Conservation (phyloP, 2,888 invertebrate genomes). For the Drosophila birchii region DNA sequence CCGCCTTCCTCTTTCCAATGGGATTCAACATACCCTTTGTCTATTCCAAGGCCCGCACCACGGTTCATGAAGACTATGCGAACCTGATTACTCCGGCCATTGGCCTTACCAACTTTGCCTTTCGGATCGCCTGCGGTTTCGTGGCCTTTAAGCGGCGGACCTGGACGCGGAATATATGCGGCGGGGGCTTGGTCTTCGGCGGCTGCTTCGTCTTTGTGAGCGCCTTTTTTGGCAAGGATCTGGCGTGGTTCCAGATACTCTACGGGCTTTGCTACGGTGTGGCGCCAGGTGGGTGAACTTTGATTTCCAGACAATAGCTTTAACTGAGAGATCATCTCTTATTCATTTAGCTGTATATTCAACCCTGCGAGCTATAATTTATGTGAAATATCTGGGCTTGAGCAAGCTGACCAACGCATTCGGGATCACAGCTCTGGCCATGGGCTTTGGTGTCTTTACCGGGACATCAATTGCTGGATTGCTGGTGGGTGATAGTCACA, state of each 20-base stretch:
- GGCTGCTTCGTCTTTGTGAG: constrained; percentile 87
- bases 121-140: constrained; percentile 74
- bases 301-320: neutral
- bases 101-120: constrained; percentile 90
- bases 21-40: constrained; percentile 93
- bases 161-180: constrained; percentile 72
- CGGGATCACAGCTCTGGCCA: constrained; percentile 90
- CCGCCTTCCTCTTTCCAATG: constrained; percentile 89
- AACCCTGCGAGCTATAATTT: constrained; percentile 90
- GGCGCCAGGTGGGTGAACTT: constrained; percentile 61
- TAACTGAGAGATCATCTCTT: neutral
- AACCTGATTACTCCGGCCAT: constrained; percentile 85
- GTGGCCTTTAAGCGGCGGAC: constrained; percentile 66
- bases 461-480: constrained; percentile 86
- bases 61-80: constrained; percentile 72
- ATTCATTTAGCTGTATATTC: constrained; percentile 88
- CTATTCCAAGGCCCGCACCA: constrained; percentile 86
- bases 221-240: constrained; percentile 86
- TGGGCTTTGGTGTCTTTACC: constrained; percentile 90
- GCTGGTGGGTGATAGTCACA: constrained; percentile 64
- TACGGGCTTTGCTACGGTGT: constrained; percentile 77
- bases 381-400: constrained; percentile 91
- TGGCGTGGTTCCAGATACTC: constrained; percentile 74
- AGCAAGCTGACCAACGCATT: constrained; percentile 92
- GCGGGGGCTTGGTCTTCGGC: constrained; percentile 83